phyloP scores from a whole-genome alignment of 2,113 vertebrate species.

The Psephotus haematonotus region DNA sequence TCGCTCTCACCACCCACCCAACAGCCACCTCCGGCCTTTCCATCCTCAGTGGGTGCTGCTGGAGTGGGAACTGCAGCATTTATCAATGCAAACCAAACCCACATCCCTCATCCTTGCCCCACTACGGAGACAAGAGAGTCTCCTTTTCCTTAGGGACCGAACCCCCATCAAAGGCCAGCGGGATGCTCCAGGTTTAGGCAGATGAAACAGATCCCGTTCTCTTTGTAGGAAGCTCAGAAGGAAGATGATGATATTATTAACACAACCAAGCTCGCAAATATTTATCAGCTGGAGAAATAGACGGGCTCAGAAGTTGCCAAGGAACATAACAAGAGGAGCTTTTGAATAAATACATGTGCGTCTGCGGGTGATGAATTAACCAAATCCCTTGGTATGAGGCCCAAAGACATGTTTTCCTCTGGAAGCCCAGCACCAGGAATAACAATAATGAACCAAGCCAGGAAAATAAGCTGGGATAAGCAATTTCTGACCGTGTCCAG shows the following conservation, averaged over 20 bases:
- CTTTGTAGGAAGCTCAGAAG: background rate
- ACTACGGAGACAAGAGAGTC: background rate
- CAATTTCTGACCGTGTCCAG: background rate
- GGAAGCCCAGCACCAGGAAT: background rate
- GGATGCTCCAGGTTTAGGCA: background rate
- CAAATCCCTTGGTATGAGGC: constrained; percentile 45
- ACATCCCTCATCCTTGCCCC: background rate
- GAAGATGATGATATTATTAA: background rate
- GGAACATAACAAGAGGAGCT: constrained; percentile 52
- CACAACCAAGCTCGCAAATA: constrained; percentile 52
- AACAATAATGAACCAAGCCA: background rate
- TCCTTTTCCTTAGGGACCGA: background rate
- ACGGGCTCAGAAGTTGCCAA: constrained; percentile 42
- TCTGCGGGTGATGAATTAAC: constrained; percentile 47
- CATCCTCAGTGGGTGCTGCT: background rate
- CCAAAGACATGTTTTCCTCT: constrained; percentile 36
- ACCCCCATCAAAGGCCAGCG: background rate
- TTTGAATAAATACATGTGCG: constrained; percentile 34
- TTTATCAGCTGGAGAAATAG: constrained; percentile 64
- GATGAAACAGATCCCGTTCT: background rate
- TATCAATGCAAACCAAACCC: background rate
- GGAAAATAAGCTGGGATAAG: background rate
- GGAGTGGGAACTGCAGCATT: background rate
- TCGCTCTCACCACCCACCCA: rapidly evolving
- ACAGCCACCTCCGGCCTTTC: background rate